Evolutionary conservation across 2,888 invertebrate genomes (phyloP).

Genomic region (Stratiomys singularior): DNA sequence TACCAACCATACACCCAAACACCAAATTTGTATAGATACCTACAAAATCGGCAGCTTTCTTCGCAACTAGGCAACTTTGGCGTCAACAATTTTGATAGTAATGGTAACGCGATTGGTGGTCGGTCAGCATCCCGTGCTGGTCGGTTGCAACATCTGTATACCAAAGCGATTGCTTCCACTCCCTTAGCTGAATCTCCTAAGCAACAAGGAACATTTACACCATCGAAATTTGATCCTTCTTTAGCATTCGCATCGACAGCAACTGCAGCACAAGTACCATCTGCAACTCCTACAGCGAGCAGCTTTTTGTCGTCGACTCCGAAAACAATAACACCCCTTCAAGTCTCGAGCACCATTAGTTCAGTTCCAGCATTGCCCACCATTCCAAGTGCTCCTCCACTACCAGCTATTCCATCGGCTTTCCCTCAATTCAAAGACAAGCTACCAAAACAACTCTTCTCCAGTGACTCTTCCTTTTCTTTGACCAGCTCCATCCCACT

Average conservation of each 20-base stretch:
- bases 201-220: background rate
- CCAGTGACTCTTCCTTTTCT: background rate
- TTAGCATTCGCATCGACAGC: background rate
- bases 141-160: conserved; percentile 18
- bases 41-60: background rate
- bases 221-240: background rate
- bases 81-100: no score
- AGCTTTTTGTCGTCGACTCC: background rate
- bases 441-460: background rate
- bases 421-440: background rate
- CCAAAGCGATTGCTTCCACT: background rate
- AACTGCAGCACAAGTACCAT: background rate
- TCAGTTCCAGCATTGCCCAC: background rate
- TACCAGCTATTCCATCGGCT: background rate
- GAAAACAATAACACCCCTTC: background rate
- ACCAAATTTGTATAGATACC: background rate
- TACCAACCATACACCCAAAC: background rate
- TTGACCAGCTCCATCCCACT: conserved; percentile 20
- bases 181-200: background rate
- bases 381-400: background rate
- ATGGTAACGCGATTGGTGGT: background rate
- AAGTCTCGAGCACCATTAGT: background rate
- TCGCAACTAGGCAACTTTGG: background rate
- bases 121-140: conserved; percentile 5
- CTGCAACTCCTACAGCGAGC: no score